phyloP scores from a whole-genome alignment of 1,140 invertebrate species.

The Aethina tumida region DNA sequence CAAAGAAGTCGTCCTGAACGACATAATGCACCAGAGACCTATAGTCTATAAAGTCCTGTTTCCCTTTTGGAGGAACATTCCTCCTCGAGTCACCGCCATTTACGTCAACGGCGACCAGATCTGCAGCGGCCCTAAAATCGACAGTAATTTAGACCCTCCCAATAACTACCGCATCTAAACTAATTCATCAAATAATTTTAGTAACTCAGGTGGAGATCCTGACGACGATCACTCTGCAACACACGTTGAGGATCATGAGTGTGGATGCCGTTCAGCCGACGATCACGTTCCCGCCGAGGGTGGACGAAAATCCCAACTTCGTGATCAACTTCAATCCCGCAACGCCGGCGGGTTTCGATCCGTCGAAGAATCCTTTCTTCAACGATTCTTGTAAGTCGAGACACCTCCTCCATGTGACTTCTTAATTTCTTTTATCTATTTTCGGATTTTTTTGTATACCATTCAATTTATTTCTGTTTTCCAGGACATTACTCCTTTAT shows the following conservation, averaged over 20 bases:
- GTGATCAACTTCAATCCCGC: conserved; percentile 3
- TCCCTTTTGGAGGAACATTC: conserved; percentile 25
- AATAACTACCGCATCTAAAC: conserved; percentile 1
- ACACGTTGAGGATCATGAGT: conserved; percentile 24
- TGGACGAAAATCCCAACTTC: background rate
- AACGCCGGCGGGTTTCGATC: background rate
- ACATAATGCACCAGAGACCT: conserved; percentile 23
- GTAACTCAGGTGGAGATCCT: conserved; percentile 23
- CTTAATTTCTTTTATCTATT: no score
- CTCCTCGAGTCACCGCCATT: conserved; percentile 30
- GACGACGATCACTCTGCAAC: conserved; percentile 30
- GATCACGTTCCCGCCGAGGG: conserved; percentile 4
- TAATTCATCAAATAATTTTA: conserved; percentile 16
- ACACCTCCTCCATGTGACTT: no score
- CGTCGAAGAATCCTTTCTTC: background rate
- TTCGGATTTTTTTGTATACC: no score
- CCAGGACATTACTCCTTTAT: no score
- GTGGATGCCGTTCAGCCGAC: background rate
- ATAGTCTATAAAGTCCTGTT: conserved; percentile 28
- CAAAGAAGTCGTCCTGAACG: conserved; percentile 20
- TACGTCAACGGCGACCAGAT: conserved; percentile 27
- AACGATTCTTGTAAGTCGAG: no score
- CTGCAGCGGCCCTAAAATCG: conserved; percentile 26
- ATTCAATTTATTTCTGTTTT: no score
- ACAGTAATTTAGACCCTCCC: conserved; percentile 19